Conservation (phyloP, 2,113 vertebrate genomes). For the Pachyramphus minor region DNA sequence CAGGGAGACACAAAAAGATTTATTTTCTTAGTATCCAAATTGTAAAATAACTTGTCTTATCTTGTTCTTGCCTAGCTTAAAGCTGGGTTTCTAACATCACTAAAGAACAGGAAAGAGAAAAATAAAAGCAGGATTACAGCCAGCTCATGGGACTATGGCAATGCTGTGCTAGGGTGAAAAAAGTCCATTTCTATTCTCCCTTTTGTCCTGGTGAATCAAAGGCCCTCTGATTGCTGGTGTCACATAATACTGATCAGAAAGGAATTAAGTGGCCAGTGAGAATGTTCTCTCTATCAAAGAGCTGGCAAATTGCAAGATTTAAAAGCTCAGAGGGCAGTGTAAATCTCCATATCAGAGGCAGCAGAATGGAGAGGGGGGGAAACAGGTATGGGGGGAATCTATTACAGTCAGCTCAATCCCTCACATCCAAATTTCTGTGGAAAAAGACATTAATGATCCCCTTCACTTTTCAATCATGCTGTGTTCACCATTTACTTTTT, state of each 20-base stretch:
- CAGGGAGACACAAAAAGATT: slow-evolving; percentile 30
- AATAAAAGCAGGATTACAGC: slow-evolving; percentile 43
- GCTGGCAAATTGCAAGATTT: slow-evolving; percentile 62
- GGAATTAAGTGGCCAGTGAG: slow-evolving; percentile 65
- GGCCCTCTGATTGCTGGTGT: slow-evolving; percentile 42
- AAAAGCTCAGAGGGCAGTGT: slow-evolving; percentile 66
- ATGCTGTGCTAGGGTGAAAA: background rate
- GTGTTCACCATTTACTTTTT: background rate
- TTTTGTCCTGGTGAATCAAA: slow-evolving; percentile 59
- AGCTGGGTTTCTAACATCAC: slow-evolving; percentile 25
- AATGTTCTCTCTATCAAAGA: slow-evolving; percentile 66
- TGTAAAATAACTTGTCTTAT: slow-evolving; percentile 26
- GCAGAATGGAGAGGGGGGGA: slow-evolving; percentile 4
- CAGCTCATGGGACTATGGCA: background rate
- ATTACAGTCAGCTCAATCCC: slow-evolving; percentile 38
- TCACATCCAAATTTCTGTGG: slow-evolving; percentile 26
- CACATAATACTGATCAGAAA: slow-evolving; percentile 51
- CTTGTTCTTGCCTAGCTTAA: slow-evolving; percentile 32
- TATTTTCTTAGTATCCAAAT: slow-evolving; percentile 32
- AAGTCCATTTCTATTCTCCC: slow-evolving; percentile 19
- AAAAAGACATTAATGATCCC: slow-evolving; percentile 12
- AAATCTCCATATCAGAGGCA: slow-evolving; percentile 71
- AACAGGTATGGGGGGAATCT: slow-evolving; percentile 1
- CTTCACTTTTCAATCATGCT: slow-evolving; percentile 7
- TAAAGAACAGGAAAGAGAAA: slow-evolving; percentile 21